A percentile compares a stretch with the other conserved stretches of the same genome.
Evolutionary conservation across 2,888 invertebrate species (phyloP).

Genomic region (Spilosoma lubricipeda): DNA sequence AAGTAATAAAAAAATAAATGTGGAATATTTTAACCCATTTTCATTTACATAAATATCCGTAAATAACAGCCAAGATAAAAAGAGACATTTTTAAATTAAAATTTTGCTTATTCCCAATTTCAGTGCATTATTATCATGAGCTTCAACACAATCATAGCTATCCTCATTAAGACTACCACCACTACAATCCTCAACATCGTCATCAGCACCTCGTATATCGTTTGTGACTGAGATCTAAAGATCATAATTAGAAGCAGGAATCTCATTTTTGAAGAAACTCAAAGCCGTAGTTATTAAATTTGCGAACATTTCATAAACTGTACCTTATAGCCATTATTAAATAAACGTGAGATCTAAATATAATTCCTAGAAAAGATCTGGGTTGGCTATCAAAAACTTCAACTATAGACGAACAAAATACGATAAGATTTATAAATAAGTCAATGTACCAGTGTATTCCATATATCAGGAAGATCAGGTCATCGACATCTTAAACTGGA

Average conservation of each 20-base stretch:
- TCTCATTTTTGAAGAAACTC: too few relatives aligned
- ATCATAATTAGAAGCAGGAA: too few relatives aligned
- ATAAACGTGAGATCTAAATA: too few relatives aligned
- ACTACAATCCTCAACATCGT: background rate
- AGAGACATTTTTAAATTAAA: background rate
- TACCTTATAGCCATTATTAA: too few relatives aligned
- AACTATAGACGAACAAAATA: background rate
- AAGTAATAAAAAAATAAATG: background rate
- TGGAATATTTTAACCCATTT: background rate
- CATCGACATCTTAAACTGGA: conserved; percentile 10
- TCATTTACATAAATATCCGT: background rate
- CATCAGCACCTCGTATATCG: background rate
- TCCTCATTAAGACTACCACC: background rate
- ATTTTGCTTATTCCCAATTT: background rate
- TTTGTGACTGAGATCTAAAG: too few relatives aligned
- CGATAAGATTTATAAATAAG: background rate
- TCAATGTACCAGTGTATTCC: background rate
- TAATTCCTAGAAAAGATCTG: too few relatives aligned
- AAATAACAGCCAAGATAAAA: too few relatives aligned
- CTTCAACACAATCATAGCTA: background rate
- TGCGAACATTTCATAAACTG: too few relatives aligned
- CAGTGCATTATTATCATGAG: background rate
- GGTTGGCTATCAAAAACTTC: background rate
- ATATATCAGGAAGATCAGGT: background rate
- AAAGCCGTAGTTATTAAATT: too few relatives aligned